These are phyloP conservation scores for Blennius ocellaris DNA, from an alignment of 2,113 vertebrate genomes.

Conservation along the genomic window DNA sequence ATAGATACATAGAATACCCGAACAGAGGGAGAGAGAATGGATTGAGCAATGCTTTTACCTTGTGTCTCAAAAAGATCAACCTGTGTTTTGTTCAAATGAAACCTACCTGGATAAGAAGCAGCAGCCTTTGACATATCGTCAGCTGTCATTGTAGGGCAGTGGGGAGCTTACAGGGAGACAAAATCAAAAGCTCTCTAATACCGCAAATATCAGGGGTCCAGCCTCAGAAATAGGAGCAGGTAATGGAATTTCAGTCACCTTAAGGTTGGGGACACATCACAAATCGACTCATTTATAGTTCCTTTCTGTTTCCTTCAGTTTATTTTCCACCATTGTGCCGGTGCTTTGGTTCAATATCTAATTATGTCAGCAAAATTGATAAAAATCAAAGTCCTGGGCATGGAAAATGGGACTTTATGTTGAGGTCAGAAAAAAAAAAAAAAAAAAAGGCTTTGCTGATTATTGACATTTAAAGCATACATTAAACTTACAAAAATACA, in stretches of 20 bases:
- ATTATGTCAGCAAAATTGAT: conserved; percentile 60
- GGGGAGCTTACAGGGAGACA: neutral
- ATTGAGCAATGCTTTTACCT: conserved; percentile 8
- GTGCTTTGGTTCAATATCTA: conserved; percentile 68
- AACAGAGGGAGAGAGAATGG: neutral
- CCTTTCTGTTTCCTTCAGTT: conserved; percentile 47
- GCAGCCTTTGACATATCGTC: conserved; percentile 7
- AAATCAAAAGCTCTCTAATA: conserved; percentile 22
- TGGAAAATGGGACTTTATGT: neutral
- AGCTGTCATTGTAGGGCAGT: conserved; percentile 17
- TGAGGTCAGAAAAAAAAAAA: conserved; percentile 16
- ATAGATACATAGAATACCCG: neutral
- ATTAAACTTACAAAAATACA: conserved; percentile 1
- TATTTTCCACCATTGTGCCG: conserved; percentile 50
- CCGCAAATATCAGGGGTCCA: conserved; percentile 49
- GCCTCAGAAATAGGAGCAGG: conserved; percentile 57
- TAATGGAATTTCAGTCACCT: conserved; percentile 66
- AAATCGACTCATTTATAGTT: conserved; percentile 54
- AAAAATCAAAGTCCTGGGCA: conserved; percentile 13
- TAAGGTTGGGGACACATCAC: conserved; percentile 34
- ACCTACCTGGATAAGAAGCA: conserved; percentile 5
- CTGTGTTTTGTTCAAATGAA: conserved; percentile 10
- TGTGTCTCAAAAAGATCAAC: conserved; percentile 17
- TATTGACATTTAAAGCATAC: conserved; percentile 20
- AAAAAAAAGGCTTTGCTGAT: conserved; percentile 4